Base-by-base conservation (phyloP, 2,888 invertebrate species). In the Drosophila phalerata region DNA sequence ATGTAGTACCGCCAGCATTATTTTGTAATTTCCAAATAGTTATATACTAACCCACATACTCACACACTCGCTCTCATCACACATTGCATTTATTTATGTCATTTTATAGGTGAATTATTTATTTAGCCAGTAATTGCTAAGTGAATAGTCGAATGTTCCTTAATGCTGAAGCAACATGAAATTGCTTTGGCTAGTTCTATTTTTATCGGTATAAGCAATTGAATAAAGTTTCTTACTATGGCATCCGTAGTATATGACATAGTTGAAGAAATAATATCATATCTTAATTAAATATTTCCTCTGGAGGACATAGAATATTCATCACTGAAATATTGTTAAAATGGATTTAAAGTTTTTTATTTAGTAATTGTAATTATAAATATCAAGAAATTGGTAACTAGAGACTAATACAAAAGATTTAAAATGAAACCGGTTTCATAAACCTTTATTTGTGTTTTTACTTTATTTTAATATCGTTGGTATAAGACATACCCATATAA, bases 11-110 rank as follows among this genome's bases (percentile, higher is more conserved):
- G 40, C 72, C 79, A 75, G 81, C 85, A 81, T 71, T 75, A 45
- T 73, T 34, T 55, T 30, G 19, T 52, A 38, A 66, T 43, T 43
- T 30, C 8, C 58, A 64, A 57, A 56, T 19, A 66, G 22, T 42
- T 43, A 37, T 52, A 47, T 17, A 38, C 15, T 53, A 11, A 19
- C 37, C 42, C 22, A 62, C 45, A 47, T 32, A 51, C 42, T 34
- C n/a, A 57, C 30, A 58, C 40, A 47, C 28, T 61, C 48, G 15
- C 58, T 48, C 60, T 69, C 42, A 63, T 28, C 55, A 49, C 43
- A 57, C 45, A 43, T 48, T 58, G 69, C 79, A 87, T 85, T 79
- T 77, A 82, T 84, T 87, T 85, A 85, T 77, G 58, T 64, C 51
- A 65, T 60, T 60, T 56, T 62, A 28, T 66, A 72, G 61, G 19